phyloP scores from a whole-genome alignment of 2,113 vertebrate genomes.

The Colossoma macropomum region DNA sequence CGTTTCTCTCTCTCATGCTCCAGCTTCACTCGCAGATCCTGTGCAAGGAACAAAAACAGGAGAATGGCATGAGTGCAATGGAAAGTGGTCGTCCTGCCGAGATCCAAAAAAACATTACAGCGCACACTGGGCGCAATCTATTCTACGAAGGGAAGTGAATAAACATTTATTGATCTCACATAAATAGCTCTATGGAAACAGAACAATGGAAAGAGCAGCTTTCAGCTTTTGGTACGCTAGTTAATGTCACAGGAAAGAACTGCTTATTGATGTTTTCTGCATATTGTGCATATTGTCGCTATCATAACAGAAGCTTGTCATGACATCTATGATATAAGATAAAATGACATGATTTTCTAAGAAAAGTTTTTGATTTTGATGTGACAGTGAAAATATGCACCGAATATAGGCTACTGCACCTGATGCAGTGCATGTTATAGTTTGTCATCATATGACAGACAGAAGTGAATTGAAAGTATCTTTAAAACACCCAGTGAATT shows the following conservation, averaged over 20 bases:
- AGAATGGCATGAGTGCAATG: constrained; percentile 7
- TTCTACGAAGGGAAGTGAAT: background rate
- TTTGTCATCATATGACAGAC: no score
- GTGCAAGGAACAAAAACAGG: constrained; percentile 62
- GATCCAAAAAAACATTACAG: background rate
- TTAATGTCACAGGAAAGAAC: background rate
- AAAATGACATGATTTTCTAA: no score
- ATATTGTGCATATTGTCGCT: no score
- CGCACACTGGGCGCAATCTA: background rate
- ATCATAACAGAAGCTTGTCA: no score
- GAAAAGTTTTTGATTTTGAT: no score
- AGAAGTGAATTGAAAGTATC: no score
- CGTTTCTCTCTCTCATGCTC: constrained; percentile 94
- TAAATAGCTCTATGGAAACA: background rate
- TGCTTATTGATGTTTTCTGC: background rate
- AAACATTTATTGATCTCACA: constrained; percentile 1
- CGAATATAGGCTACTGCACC: no score
- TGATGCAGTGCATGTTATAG: no score
- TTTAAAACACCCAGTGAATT: no score
- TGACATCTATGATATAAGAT: no score
- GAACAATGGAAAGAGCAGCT: background rate
- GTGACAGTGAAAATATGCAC: no score
- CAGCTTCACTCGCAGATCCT: constrained; percentile 92
- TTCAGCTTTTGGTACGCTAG: background rate
- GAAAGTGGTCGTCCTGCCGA: background rate